A percentile compares a stretch with the other conserved stretches of the same genome.
phyloP scores from a whole-genome alignment of 2,888 invertebrate genomes.

The Zelleria hepariella region DNA sequence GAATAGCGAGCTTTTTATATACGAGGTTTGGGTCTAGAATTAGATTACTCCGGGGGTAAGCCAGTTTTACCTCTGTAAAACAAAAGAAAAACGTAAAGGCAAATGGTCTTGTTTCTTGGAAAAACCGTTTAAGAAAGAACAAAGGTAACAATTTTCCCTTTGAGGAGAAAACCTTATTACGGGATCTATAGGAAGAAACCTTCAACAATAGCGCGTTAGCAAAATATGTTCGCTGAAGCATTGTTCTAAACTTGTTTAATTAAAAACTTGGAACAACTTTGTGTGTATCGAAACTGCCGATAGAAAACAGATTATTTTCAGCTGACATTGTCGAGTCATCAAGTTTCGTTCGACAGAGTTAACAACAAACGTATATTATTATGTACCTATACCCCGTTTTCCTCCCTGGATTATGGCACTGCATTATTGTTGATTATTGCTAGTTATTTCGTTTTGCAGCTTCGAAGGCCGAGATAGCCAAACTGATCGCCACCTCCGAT shows the following conservation, averaged over 20 bases:
- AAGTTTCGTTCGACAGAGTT: background rate
- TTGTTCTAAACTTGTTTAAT: slow-evolving; percentile 3
- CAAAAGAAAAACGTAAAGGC: no score
- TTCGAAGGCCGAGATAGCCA: no score
- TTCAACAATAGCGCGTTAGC: background rate
- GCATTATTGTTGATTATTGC: no score
- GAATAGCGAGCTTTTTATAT: no score
- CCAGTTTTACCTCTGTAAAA: no score
- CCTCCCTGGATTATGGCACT: no score
- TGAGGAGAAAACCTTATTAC: background rate
- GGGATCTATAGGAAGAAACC: background rate
- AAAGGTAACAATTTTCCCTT: background rate
- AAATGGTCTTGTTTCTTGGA: background rate
- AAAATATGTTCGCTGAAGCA: background rate
- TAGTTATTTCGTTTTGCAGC: no score
- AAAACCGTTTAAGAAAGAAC: background rate
- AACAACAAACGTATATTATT: background rate
- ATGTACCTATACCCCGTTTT: no score
- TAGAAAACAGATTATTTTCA: background rate
- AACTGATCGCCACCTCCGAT: no score
- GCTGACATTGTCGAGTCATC: background rate
- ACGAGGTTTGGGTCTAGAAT: no score
- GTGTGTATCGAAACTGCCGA: background rate
- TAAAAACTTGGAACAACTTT: slow-evolving; percentile 1
- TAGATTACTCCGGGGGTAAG: background rate